A percentile compares a stretch with the other conserved stretches of the same genome.
Conservation (phyloP, 2,113 vertebrate species). For the Pantherophis guttatus region DNA sequence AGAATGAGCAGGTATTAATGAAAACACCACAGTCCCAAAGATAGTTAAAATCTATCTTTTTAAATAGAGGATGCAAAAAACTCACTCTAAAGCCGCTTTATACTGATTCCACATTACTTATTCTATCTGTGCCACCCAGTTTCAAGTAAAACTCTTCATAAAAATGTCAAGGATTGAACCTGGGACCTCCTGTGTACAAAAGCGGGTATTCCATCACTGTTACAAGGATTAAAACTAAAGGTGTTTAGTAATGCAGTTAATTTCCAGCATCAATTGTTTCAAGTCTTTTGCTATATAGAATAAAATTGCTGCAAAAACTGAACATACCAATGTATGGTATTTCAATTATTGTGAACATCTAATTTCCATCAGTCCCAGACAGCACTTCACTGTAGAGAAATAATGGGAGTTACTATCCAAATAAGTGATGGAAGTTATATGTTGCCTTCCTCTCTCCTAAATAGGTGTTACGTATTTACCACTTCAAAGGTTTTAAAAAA, state of each 20-base stretch:
- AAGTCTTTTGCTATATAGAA: not conserved
- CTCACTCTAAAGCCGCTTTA: not conserved
- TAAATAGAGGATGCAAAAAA: not conserved
- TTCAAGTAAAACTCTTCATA: not conserved
- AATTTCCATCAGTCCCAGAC: not conserved
- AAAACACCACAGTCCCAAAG: not conserved
- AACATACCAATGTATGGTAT: not conserved
- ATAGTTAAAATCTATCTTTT: not conserved
- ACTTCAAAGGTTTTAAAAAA: not conserved
- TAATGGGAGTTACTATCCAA: not conserved
- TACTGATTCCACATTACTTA: not conserved
- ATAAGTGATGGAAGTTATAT: not conserved
- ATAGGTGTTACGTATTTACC: not conserved
- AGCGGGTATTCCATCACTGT: too few relatives aligned
- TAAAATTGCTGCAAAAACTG: not conserved
- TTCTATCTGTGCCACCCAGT: not conserved
- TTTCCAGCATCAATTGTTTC: constrained; percentile 42
- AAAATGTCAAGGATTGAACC: not conserved
- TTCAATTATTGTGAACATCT: not conserved
- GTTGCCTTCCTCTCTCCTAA: not conserved
- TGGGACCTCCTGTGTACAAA: not conserved
- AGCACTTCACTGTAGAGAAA: not conserved
- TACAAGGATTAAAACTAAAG: not conserved
- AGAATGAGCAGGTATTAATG: not conserved
- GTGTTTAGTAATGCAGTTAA: constrained; percentile 16